phyloP scores from a whole-genome alignment of 2,113 vertebrate genomes.

The Gambusia affinis region DNA sequence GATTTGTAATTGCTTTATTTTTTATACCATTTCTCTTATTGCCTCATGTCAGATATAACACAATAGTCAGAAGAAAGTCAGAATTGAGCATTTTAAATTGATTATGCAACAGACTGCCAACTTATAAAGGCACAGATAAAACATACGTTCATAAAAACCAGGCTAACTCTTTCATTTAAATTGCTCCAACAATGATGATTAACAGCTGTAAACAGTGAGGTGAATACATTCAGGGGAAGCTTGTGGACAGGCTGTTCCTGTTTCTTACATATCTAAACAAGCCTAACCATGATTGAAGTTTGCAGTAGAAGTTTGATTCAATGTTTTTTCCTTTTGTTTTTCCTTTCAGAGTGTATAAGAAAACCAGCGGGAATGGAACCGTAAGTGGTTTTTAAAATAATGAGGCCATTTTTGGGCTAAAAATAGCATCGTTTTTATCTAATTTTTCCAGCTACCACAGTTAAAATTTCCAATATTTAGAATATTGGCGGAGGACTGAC shows the following conservation, averaged over 20 bases:
- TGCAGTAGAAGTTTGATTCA: constrained; percentile 2
- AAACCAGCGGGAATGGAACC: constrained; percentile 85
- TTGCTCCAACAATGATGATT: neutral
- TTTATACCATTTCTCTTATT: neutral
- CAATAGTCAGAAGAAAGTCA: neutral
- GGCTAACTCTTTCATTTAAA: neutral
- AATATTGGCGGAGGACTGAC: constrained; percentile 37
- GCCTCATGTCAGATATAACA: neutral
- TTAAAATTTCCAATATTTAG: constrained; percentile 46
- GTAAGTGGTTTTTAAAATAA: constrained; percentile 75
- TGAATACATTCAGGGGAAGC: neutral
- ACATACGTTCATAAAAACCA: too few species aligned
- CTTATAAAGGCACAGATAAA: too few species aligned
- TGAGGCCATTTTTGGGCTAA: constrained; percentile 10
- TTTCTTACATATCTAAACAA: neutral
- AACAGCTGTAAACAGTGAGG: neutral
- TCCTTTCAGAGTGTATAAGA: constrained; percentile 86
- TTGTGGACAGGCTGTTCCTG: neutral
- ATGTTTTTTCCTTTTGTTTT: neutral
- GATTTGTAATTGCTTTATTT: neutral
- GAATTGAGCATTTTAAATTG: neutral
- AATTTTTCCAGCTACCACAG: constrained; percentile 48
- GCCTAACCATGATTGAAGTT: neutral
- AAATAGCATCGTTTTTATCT: constrained; percentile 42
- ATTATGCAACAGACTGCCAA: neutral